phyloP scores from a whole-genome alignment of 37 sponge, comb jelly and placozoan genomes.

The Chondrilla cf. caribensis region DNA sequence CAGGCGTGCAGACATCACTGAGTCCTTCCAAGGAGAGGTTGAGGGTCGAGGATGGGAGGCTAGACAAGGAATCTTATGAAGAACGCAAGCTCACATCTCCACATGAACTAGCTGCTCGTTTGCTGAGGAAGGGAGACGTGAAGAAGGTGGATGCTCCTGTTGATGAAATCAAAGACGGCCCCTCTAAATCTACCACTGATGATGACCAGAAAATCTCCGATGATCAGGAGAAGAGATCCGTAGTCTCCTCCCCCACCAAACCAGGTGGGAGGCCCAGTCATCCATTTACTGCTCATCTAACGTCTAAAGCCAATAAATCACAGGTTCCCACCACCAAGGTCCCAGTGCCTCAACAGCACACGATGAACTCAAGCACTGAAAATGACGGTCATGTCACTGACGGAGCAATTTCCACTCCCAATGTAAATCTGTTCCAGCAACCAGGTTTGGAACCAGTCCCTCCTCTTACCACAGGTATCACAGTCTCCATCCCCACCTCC shows the following conservation, averaged over 20 bases:
- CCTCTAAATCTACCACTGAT: not conserved
- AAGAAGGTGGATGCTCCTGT: not conserved
- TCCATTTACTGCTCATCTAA: not conserved
- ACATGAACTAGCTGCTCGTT: conserved; percentile 59
- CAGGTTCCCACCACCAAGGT: not conserved
- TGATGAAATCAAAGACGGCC: not conserved
- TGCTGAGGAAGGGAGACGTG: conserved; percentile 31
- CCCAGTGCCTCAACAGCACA: no score
- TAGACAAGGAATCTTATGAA: not conserved
- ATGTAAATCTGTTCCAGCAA: no score
- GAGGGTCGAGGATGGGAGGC: not conserved
- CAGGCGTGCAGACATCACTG: no score
- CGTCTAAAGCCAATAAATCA: not conserved
- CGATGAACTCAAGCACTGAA: no score
- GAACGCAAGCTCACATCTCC: conserved; percentile 22
- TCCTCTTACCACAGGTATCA: not conserved
- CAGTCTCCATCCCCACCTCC: not conserved
- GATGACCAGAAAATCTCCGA: not conserved
- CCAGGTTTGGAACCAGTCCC: not conserved
- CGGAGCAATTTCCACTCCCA: no score
- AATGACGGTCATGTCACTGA: no score
- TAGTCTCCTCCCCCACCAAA: not conserved
- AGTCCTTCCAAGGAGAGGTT: not conserved
- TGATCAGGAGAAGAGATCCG: not conserved
- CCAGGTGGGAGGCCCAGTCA: not conserved